phyloP scores from a whole-genome alignment of 2,113 vertebrate genomes.

The Solenodon paradoxus region DNA sequence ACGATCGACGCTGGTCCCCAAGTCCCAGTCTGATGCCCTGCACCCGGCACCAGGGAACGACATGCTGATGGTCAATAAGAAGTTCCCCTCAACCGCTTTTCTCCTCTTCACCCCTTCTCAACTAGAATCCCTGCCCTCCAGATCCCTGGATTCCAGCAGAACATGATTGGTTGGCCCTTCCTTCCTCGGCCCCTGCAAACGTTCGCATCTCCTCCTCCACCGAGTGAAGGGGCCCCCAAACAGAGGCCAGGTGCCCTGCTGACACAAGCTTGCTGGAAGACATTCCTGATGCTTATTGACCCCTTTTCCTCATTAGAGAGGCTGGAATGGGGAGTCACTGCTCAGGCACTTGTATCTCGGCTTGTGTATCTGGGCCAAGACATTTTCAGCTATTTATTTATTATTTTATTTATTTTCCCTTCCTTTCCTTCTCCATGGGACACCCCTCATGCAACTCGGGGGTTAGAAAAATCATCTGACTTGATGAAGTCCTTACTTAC shows the following conservation, averaged over 20 bases:
- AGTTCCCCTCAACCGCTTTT: not conserved
- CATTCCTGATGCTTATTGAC: too few species aligned
- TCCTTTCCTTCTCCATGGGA: constrained; percentile 40
- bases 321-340: too few species aligned
- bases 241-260: constrained; percentile 46
- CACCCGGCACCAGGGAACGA: not conserved
- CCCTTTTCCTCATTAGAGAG: too few species aligned
- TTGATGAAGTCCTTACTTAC: constrained; percentile 60
- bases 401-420: too few species aligned
- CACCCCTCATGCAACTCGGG: not conserved
- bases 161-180: too few species aligned
- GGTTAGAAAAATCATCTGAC: constrained; percentile 70
- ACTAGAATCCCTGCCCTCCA: not conserved
- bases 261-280: too few species aligned
- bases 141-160: not conserved
- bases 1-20: not conserved
- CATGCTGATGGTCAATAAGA: not conserved
- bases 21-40: rapidly evolving
- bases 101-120: not conserved
- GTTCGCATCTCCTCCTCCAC: too few species aligned
- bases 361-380: too few species aligned
- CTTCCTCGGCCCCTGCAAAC: too few species aligned
- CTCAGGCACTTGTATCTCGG: too few species aligned
- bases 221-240: not conserved
- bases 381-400: too few species aligned